A percentile compares a stretch with the other conserved stretches of the same genome.
These are phyloP conservation scores for Gallinago media DNA, from an alignment of 2,113 vertebrate species.

Conservation along the genomic window DNA sequence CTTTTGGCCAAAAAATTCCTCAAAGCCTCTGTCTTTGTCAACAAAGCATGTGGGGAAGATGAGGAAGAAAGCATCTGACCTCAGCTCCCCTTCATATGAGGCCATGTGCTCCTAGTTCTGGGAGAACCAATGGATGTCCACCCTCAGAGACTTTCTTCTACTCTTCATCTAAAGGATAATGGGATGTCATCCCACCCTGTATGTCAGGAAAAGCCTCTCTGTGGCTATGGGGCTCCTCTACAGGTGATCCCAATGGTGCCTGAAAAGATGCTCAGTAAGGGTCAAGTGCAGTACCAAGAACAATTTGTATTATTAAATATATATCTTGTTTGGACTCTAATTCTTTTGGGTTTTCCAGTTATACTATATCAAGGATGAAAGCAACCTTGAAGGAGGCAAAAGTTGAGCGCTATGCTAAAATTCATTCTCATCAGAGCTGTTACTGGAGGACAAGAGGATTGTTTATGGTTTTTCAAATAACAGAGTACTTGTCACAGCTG, in stretches of 20 bases:
- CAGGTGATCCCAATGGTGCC: neutral
- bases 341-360: neutral
- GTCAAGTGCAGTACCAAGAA: neutral
- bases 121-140: neutral
- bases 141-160: neutral
- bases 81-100: neutral
- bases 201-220: neutral
- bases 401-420: neutral
- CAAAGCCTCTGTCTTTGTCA: neutral
- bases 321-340: neutral
- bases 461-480: conserved; percentile 6
- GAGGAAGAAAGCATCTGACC: neutral
- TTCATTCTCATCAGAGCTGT: neutral
- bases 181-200: neutral
- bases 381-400: neutral
- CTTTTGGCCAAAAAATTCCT: neutral
- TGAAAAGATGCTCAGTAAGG: neutral
- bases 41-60: neutral
- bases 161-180: neutral
- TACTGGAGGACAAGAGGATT: conserved; percentile 34
- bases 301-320: neutral
- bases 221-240: neutral
- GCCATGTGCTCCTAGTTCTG: neutral
- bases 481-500: conserved; percentile 30
- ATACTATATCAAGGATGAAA: neutral